Conservation (phyloP, 1,140 invertebrate species). For the Drosophila melanogaster region Release_6_plus_ISO1_MT NT_037436.4:5543001-5543500, state of each 20-base stretch:
- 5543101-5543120: constrained; percentile 49
- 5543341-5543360: constrained; percentile 43
- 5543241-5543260: constrained; percentile 58
- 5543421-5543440: constrained; percentile 43
- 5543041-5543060: constrained; percentile 46
- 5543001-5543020: constrained; percentile 56
- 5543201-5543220: constrained; percentile 7
- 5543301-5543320: constrained; percentile 71
- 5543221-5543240: constrained; percentile 63
- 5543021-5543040: constrained; percentile 51
- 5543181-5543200: constrained; percentile 70
- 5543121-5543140: constrained; percentile 63
- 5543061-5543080: constrained; percentile 51
- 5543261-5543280: constrained; percentile 70
- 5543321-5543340: constrained; percentile 73
- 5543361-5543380: constrained; percentile 52
- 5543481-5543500: constrained; percentile 18
- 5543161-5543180: constrained; percentile 78
- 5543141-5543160: constrained; percentile 59
- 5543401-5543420: constrained; percentile 48
- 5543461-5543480: constrained; percentile 69
- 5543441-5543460: constrained; percentile 32
- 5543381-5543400: constrained; percentile 72
- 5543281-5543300: constrained; percentile 70
- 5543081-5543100: constrained; percentile 53